Base-by-base conservation (phyloP, 2,797 vertebrate genomes). In the Rhinella marina region DNA sequence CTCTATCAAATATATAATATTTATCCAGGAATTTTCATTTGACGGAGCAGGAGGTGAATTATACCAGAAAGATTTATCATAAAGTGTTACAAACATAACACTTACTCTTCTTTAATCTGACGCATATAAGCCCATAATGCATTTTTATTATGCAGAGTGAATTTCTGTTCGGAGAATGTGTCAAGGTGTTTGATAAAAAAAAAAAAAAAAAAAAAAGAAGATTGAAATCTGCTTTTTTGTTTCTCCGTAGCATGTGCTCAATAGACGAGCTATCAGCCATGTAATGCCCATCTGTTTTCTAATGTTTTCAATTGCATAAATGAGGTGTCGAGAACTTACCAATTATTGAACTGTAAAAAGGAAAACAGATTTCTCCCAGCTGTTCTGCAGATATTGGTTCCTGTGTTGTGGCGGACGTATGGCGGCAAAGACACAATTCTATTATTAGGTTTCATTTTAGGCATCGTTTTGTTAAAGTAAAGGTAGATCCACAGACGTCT, bases 301-400 rank as follows among this genome's bases (percentile, higher is more conserved):
- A 89, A 89, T 86, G 84, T 89, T 89, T 78, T 86, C 66, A 59
- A 89, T 83, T 83, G 84, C 84, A 89, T 86, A 89, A 89, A 89
- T 83, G 84, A 86, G 81, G 84, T 89, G 86, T 62, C 77, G 88
- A 86, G 85, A 76, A 89, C 70, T 86, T 77, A 86, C 88, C 84
- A 89, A 89, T 86, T 86, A 89, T 82, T 89, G 88, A 89, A 89
- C 84, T 89, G 88, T 78, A 86, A 86, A 89, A 89, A 83, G 79
- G 32, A 86, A 88, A 86, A 86, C 88, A 89, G 88, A 89, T 89
- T 89, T 89, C 79, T 70, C 61, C 84, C 88, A 89, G 88, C 82
- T 89, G 88, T 86, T 86, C 50, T n/a, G 75, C 14, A 81, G 32
- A 41, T 64, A 64, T 56, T 77, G 61, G 32, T 59, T 50, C 59